Conservation (phyloP, 2,888 invertebrate genomes). For the Phania funesta region DNA sequence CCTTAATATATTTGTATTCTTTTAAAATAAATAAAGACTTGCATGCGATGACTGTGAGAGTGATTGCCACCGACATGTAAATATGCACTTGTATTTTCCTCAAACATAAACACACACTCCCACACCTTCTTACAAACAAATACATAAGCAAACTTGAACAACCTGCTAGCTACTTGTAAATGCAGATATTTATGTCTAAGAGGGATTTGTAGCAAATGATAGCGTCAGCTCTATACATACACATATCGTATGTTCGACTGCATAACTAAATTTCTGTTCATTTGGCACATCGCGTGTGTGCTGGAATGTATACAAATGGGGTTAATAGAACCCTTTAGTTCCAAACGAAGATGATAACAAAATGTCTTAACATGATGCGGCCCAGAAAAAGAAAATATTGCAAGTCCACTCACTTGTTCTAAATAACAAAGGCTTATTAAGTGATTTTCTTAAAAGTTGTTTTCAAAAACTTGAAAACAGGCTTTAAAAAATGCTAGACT, state of each 20-base stretch:
- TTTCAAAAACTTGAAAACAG: too few species aligned
- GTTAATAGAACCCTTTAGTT: too few species aligned
- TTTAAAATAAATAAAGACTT: not conserved
- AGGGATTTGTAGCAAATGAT: constrained; percentile 39
- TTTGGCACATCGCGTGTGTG: too few species aligned
- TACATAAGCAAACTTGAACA: not conserved
- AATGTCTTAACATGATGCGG: too few species aligned
- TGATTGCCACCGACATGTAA: constrained; percentile 22
- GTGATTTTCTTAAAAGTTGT: too few species aligned
- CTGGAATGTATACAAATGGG: too few species aligned
- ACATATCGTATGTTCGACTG: not conserved
- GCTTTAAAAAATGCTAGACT: too few species aligned
- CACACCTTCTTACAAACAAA: not conserved
- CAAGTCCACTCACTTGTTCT: too few species aligned
- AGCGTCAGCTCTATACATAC: constrained; percentile 19
- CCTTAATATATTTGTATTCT: not conserved
- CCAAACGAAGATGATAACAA: too few species aligned
- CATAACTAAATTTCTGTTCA: too few species aligned
- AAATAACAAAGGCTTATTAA: too few species aligned
- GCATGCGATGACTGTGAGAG: constrained; percentile 17
- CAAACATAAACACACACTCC: not conserved
- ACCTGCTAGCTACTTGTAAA: not conserved
- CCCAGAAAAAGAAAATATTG: too few species aligned
- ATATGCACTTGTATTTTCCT: not conserved
- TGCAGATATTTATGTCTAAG: constrained; percentile 4